phyloP scores from a whole-genome alignment of 1,140 invertebrate genomes.

The Drosophila serrata region DNA sequence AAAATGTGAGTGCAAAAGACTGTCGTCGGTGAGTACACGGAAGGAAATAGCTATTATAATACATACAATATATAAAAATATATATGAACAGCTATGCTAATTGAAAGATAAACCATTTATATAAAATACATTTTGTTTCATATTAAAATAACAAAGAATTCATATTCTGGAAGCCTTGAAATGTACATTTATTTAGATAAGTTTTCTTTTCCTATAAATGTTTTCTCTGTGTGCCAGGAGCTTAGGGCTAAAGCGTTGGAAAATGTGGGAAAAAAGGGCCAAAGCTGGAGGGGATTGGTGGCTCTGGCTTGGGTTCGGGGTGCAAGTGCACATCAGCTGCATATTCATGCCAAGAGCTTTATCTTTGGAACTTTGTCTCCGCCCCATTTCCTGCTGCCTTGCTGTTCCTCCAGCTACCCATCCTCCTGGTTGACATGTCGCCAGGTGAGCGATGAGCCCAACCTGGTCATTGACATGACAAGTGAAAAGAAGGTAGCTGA shows the following conservation, averaged over 20 bases:
- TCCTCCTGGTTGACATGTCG: slow-evolving; percentile 40
- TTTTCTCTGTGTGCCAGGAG: slow-evolving; percentile 19
- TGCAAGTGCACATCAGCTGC: slow-evolving; percentile 69
- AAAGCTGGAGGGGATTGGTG: not conserved
- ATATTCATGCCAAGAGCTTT: slow-evolving; percentile 67
- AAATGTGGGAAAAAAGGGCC: not conserved
- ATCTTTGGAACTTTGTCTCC: slow-evolving; percentile 57
- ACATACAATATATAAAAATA: not conserved
- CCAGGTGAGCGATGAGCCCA: slow-evolving; percentile 65
- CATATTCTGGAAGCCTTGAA: not conserved
- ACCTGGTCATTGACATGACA: slow-evolving; percentile 76
- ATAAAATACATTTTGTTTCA: too few relatives aligned
- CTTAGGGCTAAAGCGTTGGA: slow-evolving; percentile 37
- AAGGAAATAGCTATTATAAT: not conserved
- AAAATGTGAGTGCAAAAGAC: slow-evolving; percentile 74
- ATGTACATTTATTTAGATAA: not conserved
- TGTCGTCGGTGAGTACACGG: slow-evolving; percentile 50
- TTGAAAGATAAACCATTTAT: too few relatives aligned
- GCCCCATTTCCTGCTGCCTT: slow-evolving; percentile 18
- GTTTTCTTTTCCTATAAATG: too few relatives aligned
- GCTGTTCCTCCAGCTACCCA: not conserved
- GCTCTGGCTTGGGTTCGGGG: slow-evolving; percentile 8
- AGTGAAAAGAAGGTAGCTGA: not conserved
- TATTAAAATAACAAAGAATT: not conserved
- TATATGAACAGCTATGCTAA: too few relatives aligned